A percentile compares a stretch with the other conserved stretches of the same genome.
phyloP scores from a whole-genome alignment of 2,888 invertebrate species.

The Leptothorax acervorum region DNA sequence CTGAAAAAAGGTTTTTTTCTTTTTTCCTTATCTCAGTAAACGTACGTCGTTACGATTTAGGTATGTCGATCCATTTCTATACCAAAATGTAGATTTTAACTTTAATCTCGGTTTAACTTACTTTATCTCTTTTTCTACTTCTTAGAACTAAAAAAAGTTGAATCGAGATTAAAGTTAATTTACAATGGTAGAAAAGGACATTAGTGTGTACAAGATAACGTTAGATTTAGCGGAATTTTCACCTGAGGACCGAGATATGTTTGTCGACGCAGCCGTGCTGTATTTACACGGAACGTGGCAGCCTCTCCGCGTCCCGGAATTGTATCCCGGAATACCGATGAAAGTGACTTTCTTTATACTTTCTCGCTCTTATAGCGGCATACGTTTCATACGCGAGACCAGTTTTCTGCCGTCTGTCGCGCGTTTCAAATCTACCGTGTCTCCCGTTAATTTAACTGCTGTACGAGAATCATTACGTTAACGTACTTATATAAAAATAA shows the following conservation, averaged over 20 bases:
- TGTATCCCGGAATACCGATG: conserved; percentile 31
- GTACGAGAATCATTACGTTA: neutral
- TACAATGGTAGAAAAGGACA: too few relatives aligned
- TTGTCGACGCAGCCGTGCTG: neutral
- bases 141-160: too few relatives aligned
- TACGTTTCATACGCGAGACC: neutral
- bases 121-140: too few relatives aligned
- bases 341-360: conserved; percentile 78
- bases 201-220: too few relatives aligned
- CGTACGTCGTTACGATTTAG: too few relatives aligned
- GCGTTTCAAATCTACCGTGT: neutral
- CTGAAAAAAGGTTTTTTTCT: too few relatives aligned
- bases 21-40: too few relatives aligned
- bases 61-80: too few relatives aligned
- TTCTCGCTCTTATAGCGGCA: conserved; percentile 71
- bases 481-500: neutral
- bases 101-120: too few relatives aligned
- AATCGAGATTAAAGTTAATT: too few relatives aligned
- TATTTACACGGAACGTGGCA: neutral
- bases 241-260: neutral
- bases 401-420: conserved; percentile 4
- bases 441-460: neutral
- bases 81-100: too few relatives aligned
- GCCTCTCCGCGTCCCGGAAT: neutral
- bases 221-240: too few relatives aligned